Conservation (phyloP, 2,888 invertebrate species). For the Autographa pulchrina region DNA sequence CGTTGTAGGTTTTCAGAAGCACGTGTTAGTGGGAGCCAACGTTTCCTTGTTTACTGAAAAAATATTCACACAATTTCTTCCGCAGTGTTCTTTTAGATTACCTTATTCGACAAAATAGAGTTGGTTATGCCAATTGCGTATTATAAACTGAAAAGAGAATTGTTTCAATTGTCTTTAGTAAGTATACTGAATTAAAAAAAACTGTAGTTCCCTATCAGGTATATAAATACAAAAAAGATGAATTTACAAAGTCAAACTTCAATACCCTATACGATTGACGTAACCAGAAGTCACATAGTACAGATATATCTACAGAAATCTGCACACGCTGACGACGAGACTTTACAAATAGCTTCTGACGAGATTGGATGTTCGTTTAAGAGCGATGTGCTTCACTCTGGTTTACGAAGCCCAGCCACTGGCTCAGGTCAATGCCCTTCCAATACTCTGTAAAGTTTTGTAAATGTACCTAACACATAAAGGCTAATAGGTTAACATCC, state of each 20-base stretch:
- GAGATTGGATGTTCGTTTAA: constrained; percentile 1
- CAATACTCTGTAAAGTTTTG: neutral
- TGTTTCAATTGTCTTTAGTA: no score
- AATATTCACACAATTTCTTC: neutral
- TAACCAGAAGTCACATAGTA: neutral
- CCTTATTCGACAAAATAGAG: neutral
- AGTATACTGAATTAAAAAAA: no score
- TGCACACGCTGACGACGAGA: neutral
- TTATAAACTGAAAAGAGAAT: no score
- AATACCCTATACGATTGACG: neutral
- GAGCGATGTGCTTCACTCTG: neutral
- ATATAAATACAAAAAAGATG: no score
- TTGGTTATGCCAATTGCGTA: neutral
- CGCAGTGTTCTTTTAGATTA: neutral
- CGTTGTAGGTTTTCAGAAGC: neutral
- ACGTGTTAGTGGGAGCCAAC: neutral
- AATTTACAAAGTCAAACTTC: no score
- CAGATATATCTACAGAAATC: neutral
- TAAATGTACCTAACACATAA: neutral
- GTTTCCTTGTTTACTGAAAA: neutral
- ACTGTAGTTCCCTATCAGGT: no score
- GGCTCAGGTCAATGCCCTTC: neutral
- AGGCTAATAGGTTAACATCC: neutral
- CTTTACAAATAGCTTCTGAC: constrained; percentile 2
- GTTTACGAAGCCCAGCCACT: neutral